Evolutionary conservation across 2,113 vertebrate genomes (phyloP), one percentile per base, ranked within the genome.

Genomic region (Callionymus lyra): DNA sequence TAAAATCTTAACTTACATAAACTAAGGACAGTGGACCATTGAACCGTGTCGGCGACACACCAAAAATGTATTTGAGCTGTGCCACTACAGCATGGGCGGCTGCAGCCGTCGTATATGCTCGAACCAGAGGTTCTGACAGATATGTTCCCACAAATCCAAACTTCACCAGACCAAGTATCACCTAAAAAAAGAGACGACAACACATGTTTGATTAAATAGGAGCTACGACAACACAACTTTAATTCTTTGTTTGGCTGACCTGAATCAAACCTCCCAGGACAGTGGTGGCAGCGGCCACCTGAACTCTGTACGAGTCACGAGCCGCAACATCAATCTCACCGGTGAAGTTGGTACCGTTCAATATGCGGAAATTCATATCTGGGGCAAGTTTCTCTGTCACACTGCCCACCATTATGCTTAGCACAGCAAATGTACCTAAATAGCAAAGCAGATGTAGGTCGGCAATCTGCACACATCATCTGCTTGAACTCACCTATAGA

Each of bases 81-180:
- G 91, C 93, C 47, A 93, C 1, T 0, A 96, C 85, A 36, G 94
- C 95, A 0, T 96, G 92, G 41, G 82, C 50, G 0, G 93, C 79
- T 0, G 93, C 87, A 1, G 91, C 95, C 0, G 91, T 91, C 46
- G 93, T 97, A 50, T 97, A 99, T 34, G 87, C 88, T 0, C 91
- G 86, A 36, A 99, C 90, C 65, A 99, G 71, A 0, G 95, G 94
- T 34, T 99, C 93, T 0, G 93, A 97, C 45, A 98, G 84, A 66
- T 97, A 99, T 5, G 87, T 97, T 41, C 90, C 95, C 54, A 99
- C 90, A 6, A 97, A 97, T 48, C 95, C 95, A 1, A 99, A 96
- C 65, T 86, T 91, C 31, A 94, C 74, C 57, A 93, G 60, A 38
- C 95, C 95, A 59, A 99, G 70, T 1, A 83, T 69, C 45, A 99